A percentile compares a stretch with the other conserved stretches of the same genome.
Evolutionary conservation across 2,888 invertebrate species (phyloP).

Genomic region (Caenorhabditis sp.): DNA sequence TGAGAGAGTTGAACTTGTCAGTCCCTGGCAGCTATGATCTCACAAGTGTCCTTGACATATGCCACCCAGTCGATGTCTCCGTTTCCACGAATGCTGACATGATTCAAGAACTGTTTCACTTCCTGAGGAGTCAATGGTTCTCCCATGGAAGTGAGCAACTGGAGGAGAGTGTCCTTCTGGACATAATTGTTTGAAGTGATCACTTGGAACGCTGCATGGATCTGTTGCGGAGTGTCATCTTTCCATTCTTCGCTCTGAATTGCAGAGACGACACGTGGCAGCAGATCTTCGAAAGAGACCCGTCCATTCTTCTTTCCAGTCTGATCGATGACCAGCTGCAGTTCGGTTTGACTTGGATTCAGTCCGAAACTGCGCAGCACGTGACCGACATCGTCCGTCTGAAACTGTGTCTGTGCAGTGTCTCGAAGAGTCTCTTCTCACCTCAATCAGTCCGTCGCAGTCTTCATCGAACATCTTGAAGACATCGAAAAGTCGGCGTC

Average conservation of each 20-base stretch:
- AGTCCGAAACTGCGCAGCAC: slow-evolving; percentile 65
- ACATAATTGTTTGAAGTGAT: slow-evolving; percentile 63
- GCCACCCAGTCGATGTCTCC: slow-evolving; percentile 74
- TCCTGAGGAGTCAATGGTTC: slow-evolving; percentile 73
- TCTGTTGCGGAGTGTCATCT: slow-evolving; percentile 53
- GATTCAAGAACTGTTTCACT: slow-evolving; percentile 73
- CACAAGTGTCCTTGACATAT: slow-evolving; percentile 70
- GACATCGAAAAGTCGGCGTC: slow-evolving; percentile 60
- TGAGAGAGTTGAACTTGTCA: too few species aligned
- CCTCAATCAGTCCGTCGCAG: slow-evolving; percentile 66
- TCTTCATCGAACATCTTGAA: slow-evolving; percentile 71
- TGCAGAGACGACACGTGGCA: slow-evolving; percentile 63
- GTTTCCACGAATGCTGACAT: slow-evolving; percentile 69
- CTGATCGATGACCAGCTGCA: slow-evolving; percentile 56
- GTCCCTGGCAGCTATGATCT: slow-evolving; percentile 60
- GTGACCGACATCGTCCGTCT: slow-evolving; percentile 61
- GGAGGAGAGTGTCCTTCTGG: slow-evolving; percentile 53
- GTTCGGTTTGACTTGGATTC: slow-evolving; percentile 60
- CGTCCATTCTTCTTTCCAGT: slow-evolving; percentile 48
- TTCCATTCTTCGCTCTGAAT: slow-evolving; percentile 67
- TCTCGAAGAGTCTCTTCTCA: background rate
- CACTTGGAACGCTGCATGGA: slow-evolving; percentile 61
- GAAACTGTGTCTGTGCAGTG: background rate
- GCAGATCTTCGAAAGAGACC: slow-evolving; percentile 62
- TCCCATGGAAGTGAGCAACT: slow-evolving; percentile 61